Evolutionary conservation across 2,797 vertebrate species (phyloP).

Genomic region (Gobionotothen gibberifrons): DNA sequence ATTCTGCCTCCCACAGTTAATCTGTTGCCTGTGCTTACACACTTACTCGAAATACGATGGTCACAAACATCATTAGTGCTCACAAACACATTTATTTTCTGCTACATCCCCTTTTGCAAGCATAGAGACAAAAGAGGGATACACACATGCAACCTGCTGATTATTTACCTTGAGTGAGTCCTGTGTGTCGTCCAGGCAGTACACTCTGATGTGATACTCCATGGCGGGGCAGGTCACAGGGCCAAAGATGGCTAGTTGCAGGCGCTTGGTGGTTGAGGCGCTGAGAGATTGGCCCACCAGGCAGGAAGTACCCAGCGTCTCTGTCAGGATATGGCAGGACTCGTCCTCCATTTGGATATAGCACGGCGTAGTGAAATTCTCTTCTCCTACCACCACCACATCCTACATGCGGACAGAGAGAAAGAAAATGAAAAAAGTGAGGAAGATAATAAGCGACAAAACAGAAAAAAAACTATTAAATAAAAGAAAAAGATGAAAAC

Average conservation of each 20-base stretch:
- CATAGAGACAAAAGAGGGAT: neutral
- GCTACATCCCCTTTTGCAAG: conserved; percentile 13
- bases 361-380: conserved; percentile 97
- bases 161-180: conserved; percentile 92
- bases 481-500: neutral
- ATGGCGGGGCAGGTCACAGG: conserved; percentile 91
- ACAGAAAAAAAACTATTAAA: neutral
- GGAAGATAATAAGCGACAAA: neutral
- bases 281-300: conserved; percentile 93
- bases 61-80: conserved; percentile 31
- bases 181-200: conserved; percentile 96
- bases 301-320: conserved; percentile 93
- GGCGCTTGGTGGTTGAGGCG: conserved; percentile 92
- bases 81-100: conserved; percentile 25
- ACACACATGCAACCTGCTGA: neutral
- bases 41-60: conserved; percentile 21
- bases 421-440: conserved; percentile 1
- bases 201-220: conserved; percentile 95
- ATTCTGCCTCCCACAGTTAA: conserved; percentile 72
- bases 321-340: conserved; percentile 96
- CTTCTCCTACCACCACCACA: conserved; percentile 95
- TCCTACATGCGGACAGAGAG: conserved; percentile 82
- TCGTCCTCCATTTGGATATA: conserved; percentile 96
- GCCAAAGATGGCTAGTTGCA: conserved; percentile 95
- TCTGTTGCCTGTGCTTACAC: conserved; percentile 61